phyloP scores from a whole-genome alignment of 2,113 vertebrate species.

The Microcebus murinus region DNA sequence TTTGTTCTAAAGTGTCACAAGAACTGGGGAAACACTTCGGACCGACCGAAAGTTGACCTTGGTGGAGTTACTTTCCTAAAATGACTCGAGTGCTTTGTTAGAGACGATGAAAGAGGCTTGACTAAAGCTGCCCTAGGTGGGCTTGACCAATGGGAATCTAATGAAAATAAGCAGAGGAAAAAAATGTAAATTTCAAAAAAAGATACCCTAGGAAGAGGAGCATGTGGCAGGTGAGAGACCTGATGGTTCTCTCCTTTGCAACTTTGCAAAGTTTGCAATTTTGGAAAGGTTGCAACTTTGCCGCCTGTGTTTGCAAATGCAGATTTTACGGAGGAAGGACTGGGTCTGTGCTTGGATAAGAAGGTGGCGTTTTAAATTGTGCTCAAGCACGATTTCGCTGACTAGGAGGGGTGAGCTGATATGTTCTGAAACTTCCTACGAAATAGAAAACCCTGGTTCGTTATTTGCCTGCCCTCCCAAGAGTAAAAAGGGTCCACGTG shows the following conservation, averaged over 20 bases:
- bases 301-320: background rate
- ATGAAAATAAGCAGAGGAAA: too few species aligned
- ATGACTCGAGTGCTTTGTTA: background rate
- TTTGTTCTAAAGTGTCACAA: background rate
- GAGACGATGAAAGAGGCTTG: background rate
- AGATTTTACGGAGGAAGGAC: background rate
- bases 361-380: background rate
- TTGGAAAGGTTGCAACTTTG: too few species aligned
- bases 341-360: background rate
- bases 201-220: background rate
- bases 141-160: too few species aligned
- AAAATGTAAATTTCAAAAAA: too few species aligned
- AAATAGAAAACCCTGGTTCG: background rate
- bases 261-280: too few species aligned
- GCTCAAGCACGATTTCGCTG: background rate
- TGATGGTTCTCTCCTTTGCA: background rate
- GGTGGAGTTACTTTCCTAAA: background rate
- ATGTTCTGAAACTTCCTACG: background rate
- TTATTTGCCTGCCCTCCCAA: background rate
- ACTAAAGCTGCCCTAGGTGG: background rate
- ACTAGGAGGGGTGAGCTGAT: background rate
- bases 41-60: background rate
- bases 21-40: background rate
- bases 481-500: background rate
- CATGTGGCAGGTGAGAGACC: background rate